Evolutionary conservation across 2,888 invertebrate species (phyloP).

Genomic region (Loripinus fragilis): DNA sequence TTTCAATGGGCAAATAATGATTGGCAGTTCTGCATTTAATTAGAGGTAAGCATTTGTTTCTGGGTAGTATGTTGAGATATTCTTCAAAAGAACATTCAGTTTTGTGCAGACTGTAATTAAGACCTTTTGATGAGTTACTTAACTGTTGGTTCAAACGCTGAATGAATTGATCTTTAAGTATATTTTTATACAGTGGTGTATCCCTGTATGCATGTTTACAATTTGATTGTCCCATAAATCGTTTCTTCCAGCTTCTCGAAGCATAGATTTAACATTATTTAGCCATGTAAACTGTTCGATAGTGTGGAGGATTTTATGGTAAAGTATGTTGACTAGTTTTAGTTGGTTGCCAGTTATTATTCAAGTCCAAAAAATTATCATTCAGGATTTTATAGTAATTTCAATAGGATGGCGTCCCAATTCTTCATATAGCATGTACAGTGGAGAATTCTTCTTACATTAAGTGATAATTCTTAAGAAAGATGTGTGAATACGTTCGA

Average conservation of each 20-base stretch:
- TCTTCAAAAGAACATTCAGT: neutral
- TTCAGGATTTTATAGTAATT: no score
- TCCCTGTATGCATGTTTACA: no score
- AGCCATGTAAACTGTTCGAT: neutral
- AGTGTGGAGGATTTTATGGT: neutral
- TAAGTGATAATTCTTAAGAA: no score
- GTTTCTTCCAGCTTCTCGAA: neutral
- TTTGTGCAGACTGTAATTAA: neutral
- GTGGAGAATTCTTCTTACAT: no score
- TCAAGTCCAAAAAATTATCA: no score
- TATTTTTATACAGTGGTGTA: neutral
- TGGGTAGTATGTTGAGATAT: neutral
- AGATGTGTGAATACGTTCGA: no score
- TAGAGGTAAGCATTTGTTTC: neutral
- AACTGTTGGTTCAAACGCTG: neutral
- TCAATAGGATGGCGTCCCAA: no score
- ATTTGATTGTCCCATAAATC: neutral
- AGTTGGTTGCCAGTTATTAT: neutral
- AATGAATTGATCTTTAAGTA: neutral
- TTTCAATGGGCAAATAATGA: slow-evolving; percentile 26
- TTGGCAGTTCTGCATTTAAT: slow-evolving; percentile 27
- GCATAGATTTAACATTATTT: neutral
- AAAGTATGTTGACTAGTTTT: neutral
- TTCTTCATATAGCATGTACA: no score
- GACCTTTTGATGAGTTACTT: neutral